Conservation (phyloP, 1,140 invertebrate species). For the Propsilocerus akamusi region DNA sequence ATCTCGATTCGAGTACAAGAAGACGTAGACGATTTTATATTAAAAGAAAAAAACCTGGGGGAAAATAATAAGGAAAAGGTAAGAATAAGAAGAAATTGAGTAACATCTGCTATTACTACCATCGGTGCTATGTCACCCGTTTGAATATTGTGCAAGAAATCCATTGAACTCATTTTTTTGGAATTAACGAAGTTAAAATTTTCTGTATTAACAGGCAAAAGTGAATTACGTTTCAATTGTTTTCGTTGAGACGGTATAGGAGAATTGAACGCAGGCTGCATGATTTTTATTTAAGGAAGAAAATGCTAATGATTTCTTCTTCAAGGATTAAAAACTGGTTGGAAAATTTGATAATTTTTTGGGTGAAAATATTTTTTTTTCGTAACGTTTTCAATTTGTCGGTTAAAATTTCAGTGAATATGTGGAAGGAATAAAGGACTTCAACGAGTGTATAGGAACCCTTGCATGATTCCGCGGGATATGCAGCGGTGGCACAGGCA, state of each 20-base stretch:
- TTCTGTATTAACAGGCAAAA: too few species aligned
- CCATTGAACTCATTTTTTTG: not conserved
- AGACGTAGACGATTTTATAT: not conserved
- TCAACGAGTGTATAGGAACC: not conserved
- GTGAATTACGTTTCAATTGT: not conserved
- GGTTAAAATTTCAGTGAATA: not conserved
- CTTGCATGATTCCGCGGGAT: not conserved
- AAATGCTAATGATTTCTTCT: not conserved
- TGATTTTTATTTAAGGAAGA: not conserved
- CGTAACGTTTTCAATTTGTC: not conserved
- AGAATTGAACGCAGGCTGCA: too few species aligned
- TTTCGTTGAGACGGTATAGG: not conserved
- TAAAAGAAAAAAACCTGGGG: not conserved
- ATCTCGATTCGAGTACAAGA: not conserved
- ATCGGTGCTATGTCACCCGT: not conserved
- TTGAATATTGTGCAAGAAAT: not conserved
- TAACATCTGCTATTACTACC: constrained; percentile 4
- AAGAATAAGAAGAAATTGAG: constrained; percentile 1
- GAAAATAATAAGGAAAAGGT: not conserved
- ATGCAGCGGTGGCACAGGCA: too few species aligned
- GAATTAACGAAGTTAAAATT: too few species aligned
- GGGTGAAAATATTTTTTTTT: not conserved
- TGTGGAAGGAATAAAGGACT: not conserved
- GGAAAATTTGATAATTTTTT: not conserved
- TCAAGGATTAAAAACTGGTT: not conserved